Evolutionary conservation across 2,888 invertebrate species (phyloP).

Genomic region (Ennomos quercinarius): DNA sequence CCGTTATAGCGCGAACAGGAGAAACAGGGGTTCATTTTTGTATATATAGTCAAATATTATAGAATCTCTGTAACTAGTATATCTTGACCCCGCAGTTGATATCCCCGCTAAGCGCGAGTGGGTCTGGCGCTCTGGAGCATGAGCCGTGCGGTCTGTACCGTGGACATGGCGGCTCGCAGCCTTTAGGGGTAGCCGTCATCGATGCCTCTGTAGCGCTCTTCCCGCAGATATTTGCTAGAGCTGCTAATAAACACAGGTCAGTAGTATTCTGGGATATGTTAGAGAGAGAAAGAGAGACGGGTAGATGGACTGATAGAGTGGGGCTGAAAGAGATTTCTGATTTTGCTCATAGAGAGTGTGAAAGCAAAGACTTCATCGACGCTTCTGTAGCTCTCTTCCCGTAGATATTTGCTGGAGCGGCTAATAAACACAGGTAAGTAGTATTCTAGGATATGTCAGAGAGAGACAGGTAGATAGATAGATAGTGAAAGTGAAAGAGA

Average conservation of each 20-base stretch:
- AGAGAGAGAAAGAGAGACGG: too few relatives aligned
- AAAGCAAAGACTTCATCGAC: slow-evolving; percentile 89
- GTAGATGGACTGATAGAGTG: too few relatives aligned
- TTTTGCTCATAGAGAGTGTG: too few relatives aligned
- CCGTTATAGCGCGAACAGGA: too few relatives aligned
- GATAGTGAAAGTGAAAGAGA: too few relatives aligned
- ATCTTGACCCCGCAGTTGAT: slow-evolving; percentile 88
- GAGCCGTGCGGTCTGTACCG: slow-evolving; percentile 97
- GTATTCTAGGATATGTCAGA: too few relatives aligned
- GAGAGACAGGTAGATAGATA: too few relatives aligned
- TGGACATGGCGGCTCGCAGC: slow-evolving; percentile 85
- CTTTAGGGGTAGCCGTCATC: slow-evolving; percentile 97
- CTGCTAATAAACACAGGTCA: slow-evolving; percentile 96
- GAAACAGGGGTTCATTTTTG: too few relatives aligned
- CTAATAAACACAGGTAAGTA: slow-evolving; percentile 93
- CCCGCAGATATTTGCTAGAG: slow-evolving; percentile 97
- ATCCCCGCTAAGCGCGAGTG: slow-evolving; percentile 95
- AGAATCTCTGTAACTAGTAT: slow-evolving; percentile 7
- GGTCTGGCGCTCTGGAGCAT: slow-evolving; percentile 98
- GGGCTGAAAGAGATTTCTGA: too few relatives aligned
- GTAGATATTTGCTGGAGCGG: slow-evolving; percentile 96
- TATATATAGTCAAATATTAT: too few relatives aligned
- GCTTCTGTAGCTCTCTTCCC: slow-evolving; percentile 97
- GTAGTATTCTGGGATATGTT: not conserved
- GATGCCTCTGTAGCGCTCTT: slow-evolving; percentile 97